phyloP scores from a whole-genome alignment of 2,888 invertebrate genomes.

The Linnaemya tessellans region DNA sequence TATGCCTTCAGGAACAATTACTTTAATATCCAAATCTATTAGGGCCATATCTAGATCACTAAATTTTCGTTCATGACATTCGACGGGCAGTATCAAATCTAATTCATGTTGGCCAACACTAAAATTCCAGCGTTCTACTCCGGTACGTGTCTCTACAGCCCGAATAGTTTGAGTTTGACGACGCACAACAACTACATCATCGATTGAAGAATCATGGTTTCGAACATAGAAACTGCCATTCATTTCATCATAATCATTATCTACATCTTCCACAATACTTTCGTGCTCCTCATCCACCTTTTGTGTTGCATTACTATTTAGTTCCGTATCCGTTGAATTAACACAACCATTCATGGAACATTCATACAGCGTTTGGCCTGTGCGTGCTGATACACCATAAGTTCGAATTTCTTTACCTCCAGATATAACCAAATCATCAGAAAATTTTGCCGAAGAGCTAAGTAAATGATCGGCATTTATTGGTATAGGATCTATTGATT shows the following conservation, averaged over 20 bases:
- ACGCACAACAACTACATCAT: constrained; percentile 89
- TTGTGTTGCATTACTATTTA: constrained; percentile 30
- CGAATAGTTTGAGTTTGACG: constrained; percentile 94
- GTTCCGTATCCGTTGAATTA: constrained; percentile 86
- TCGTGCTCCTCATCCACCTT: constrained; percentile 52
- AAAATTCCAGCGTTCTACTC: constrained; percentile 97
- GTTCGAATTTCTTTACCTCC: constrained; percentile 94
- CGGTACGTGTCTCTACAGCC: constrained; percentile 93
- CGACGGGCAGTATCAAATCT: constrained; percentile 84
- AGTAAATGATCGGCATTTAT: constrained; percentile 93
- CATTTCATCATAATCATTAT: constrained; percentile 57
- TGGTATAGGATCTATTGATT: constrained; percentile 93
- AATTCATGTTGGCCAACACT: constrained; percentile 96
- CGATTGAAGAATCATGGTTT: constrained; percentile 80
- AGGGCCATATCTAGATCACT: constrained; percentile 79
- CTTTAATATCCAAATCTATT: constrained; percentile 85
- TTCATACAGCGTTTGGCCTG: constrained; percentile 90
- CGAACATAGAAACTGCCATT: constrained; percentile 71
- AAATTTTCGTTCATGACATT: constrained; percentile 83
- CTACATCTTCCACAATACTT: constrained; percentile 46
- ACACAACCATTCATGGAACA: constrained; percentile 90
- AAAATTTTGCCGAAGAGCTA: constrained; percentile 93
- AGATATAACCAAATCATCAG: constrained; percentile 92
- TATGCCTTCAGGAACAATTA: constrained; percentile 89
- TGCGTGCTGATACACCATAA: constrained; percentile 91